Conservation (phyloP, 2,113 vertebrate species). For the Hippocampus guttulatus region DNA sequence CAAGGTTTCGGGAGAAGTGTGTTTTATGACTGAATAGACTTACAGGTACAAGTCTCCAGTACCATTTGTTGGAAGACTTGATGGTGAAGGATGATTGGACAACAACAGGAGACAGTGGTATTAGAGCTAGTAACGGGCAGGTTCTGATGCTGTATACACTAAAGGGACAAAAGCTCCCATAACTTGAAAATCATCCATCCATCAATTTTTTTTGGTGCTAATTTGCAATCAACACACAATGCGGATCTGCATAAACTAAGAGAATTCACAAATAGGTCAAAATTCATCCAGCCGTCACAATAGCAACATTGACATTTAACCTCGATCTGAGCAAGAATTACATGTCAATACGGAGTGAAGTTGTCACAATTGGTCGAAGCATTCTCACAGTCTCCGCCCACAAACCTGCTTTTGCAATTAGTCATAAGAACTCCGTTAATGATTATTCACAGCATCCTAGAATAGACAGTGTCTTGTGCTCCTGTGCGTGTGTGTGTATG, state of each 20-base stretch:
- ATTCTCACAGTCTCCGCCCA: slow-evolving; percentile 21
- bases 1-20: slow-evolving; percentile 10
- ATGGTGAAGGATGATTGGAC: slow-evolving; percentile 64
- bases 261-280: no score
- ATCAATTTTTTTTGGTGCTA: no score
- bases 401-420: slow-evolving; percentile 14
- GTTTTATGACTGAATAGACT: slow-evolving; percentile 71
- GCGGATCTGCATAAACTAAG: no score
- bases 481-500: neutral
- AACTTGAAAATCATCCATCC: neutral
- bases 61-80: slow-evolving; percentile 97
- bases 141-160: neutral
- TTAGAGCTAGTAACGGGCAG: slow-evolving; percentile 33
- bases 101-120: slow-evolving; percentile 53
- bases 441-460: slow-evolving; percentile 46
- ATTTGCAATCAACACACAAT: no score
- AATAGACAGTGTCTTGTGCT: slow-evolving; percentile 55
- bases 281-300: no score
- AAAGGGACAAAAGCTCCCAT: neutral
- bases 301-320: neutral
- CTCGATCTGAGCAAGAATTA: neutral
- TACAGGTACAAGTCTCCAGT: slow-evolving; percentile 97
- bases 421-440: slow-evolving; percentile 49
- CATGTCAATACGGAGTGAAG: neutral
- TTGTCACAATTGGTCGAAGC: neutral